Percentiles rank a stretch among this genome's conserved stretches.
Evolutionary conservation across 2,888 invertebrate genomes (phyloP).

Genomic region (Agriopis leucophaearia): DNA sequence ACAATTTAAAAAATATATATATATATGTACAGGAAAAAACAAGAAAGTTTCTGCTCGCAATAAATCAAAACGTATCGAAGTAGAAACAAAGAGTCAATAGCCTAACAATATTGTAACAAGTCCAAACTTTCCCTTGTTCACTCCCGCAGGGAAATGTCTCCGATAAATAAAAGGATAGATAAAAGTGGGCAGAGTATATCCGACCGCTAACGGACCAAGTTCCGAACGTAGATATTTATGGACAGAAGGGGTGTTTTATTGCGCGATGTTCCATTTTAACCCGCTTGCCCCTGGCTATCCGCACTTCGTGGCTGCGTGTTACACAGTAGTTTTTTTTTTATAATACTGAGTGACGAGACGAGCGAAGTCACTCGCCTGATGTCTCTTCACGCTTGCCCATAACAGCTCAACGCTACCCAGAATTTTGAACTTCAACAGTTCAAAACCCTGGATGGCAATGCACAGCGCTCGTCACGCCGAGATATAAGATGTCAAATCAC

Average conservation of each 20-base stretch:
- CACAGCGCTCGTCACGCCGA: too few relatives aligned
- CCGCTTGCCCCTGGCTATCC: conserved; percentile 83
- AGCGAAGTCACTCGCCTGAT: too few relatives aligned
- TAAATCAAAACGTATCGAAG: conserved; percentile 44
- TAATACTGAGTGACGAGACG: too few relatives aligned
- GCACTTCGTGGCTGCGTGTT: conserved; percentile 66
- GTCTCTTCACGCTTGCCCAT: too few relatives aligned
- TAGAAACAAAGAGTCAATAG: conserved; percentile 22
- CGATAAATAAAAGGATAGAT: conserved; percentile 83
- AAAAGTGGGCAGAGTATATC: conserved; percentile 71
- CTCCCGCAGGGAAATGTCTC: conserved; percentile 65
- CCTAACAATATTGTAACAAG: conserved; percentile 23
- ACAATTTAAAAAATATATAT: too few relatives aligned
- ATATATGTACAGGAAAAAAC: too few relatives aligned
- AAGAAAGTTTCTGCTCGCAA: not conserved
- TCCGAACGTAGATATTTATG: conserved; percentile 85
- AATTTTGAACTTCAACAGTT: too few relatives aligned
- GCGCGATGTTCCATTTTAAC: conserved; percentile 80
- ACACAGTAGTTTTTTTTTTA: too few relatives aligned
- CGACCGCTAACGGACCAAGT: conserved; percentile 84
- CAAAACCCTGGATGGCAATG: too few relatives aligned
- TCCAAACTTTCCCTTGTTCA: conserved; percentile 37
- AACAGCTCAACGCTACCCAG: too few relatives aligned
- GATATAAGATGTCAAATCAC: too few relatives aligned
- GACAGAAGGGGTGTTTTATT: conserved; percentile 84